Base-by-base conservation (phyloP, 2,113 vertebrate species). In the Camelus dromedarius region DNA sequence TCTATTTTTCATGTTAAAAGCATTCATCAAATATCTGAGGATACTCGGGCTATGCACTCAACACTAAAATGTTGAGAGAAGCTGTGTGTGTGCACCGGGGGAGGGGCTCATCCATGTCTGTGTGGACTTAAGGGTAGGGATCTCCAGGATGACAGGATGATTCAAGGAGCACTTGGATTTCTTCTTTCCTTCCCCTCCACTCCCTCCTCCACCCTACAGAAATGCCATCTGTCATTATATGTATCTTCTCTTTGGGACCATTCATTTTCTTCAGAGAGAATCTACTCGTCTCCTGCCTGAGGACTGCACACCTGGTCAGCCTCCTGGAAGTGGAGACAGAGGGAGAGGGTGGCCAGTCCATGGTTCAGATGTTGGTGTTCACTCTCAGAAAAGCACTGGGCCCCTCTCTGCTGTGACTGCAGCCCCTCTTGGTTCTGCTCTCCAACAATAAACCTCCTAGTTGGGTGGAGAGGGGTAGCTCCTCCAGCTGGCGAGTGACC, bases 181-280 rank as follows among this genome's bases (percentile, higher is more conserved):
- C 50, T n/a, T 66, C 22, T n/a, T 28, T 2, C 4, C 26, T 1
- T 79, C 4, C 52, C 4, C 52, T 42, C 38, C 38, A 38, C 38
- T 5, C 38, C 38, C 38, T 38, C 38, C 38, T 38, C 24, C 24
- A 22, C 13, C 64, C 48, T 54, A 77, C 64, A 77, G 4, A 82
- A 62, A 50, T 0, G 0, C 66, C 14, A 56, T 0, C 22, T 62
- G 8, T 38, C 38, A 13, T 46, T 52, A 15, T 56, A 50, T 28
- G 26, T 75, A 2, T 30, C 30, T 75, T 93, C 50, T 54, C 38
- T 42, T 79, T 80, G 38, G 16, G 10, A 26, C 15, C n/a, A 66
- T 73, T 77, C 30, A 26, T 66, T 75, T 50, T 77, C 75, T 73
- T 30, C n/a, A 24, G 8, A 77, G 46, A 90, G 28, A 91, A 91